Evolutionary conservation across 2,113 vertebrate species (phyloP), one percentile per base, ranked within the genome.

Genomic region (Poicephalus gulielmi): DNA sequence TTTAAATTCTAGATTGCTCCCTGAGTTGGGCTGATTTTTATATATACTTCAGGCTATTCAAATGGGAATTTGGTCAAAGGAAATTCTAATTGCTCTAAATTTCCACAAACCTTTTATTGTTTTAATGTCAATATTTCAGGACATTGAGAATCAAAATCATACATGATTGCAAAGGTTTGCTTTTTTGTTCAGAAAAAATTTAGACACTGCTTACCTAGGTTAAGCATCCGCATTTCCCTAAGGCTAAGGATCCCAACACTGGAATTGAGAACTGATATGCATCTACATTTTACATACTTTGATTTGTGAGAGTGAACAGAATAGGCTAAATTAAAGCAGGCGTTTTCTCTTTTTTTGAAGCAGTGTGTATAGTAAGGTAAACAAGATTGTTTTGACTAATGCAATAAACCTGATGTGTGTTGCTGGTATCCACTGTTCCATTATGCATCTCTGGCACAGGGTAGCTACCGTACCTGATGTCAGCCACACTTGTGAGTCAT

Each of bases 71-170:
- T 91, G 95, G 84, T 96, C 92, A 93, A 69, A 46, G 93, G 95
- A 97, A 96, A 93, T 96, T 82, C 59, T 96, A 92, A 95, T 96
- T 97, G 75, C 63, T 97, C 82, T 96, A 75, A 95, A 83, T 89
- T 97, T 62, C 57, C 76, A 92, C 92, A 95, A 68, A 93, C 71
- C 10, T 53, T 92, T 96, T 88, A 95, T 90, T 95, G 66, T 83
- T 96, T 97, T 93, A 90, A 96, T 95, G 98, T 91, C 88, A 94
- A 22, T 94, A 91, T 83, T 95, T 97, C 35, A 77, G 85, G 89
- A 74, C 77, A 44, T 50, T 88, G 81, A 81, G 95, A 96, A 95
- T 80, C 83, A 74, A 92, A 95, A 92, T 89, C 82, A 41, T 92
- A 96, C 94, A 63, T 80, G 84, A 97, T 97, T 91, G 92, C 84